These are phyloP conservation scores for Strix occidentalis DNA, from an alignment of 2,797 vertebrate genomes.

Conservation along the genomic window DNA sequence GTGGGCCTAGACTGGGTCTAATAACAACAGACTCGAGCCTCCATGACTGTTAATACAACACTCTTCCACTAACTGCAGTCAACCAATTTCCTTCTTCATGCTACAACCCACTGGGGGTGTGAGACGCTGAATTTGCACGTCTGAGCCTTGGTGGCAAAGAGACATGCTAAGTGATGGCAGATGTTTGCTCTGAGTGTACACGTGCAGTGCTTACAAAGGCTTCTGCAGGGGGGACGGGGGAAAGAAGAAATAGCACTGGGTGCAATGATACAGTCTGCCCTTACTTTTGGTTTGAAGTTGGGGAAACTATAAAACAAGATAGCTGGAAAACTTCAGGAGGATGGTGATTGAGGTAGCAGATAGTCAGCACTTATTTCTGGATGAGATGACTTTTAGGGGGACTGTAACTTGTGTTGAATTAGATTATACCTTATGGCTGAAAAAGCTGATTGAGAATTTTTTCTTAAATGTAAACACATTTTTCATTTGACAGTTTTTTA, in stretches of 20 bases:
- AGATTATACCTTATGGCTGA: background rate
- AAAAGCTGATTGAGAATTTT: background rate
- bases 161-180: background rate
- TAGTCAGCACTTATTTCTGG: background rate
- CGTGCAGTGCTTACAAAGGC: background rate
- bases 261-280: background rate
- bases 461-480: background rate
- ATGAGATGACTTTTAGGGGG: background rate
- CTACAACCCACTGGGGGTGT: background rate
- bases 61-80: background rate
- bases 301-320: background rate
- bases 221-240: background rate
- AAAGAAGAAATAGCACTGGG: background rate
- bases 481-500: background rate
- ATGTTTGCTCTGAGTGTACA: background rate
- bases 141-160: background rate
- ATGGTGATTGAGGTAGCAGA: background rate
- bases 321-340: background rate
- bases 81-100: background rate
- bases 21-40: background rate
- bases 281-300: background rate
- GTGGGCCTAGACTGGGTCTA: background rate
- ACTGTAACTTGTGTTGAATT: background rate
- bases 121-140: conserved; percentile 38
- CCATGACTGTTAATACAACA: background rate